Evolutionary conservation across 2,888 invertebrate species (phyloP).

Genomic region (Synergus itoensis): DNA sequence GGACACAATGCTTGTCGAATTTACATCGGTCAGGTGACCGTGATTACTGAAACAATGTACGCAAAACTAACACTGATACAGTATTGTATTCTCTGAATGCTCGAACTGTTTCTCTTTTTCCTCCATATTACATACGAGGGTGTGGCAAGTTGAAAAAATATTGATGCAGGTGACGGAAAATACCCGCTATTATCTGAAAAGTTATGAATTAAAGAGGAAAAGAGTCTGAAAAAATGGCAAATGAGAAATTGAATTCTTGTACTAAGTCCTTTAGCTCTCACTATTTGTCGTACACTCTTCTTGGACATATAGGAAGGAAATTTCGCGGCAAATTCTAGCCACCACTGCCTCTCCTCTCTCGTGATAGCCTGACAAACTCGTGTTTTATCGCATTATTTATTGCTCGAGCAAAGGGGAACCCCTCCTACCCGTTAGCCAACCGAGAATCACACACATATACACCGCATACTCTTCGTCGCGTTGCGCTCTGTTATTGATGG

Average conservation of each 20-base stretch:
- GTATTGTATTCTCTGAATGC: not conserved
- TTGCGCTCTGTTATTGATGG: conserved; percentile 74
- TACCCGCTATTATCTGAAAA: too few relatives aligned
- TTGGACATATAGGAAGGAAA: conserved; percentile 15
- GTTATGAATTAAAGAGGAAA: too few relatives aligned
- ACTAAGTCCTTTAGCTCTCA: not conserved
- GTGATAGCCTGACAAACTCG: conserved; percentile 76
- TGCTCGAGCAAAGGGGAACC: conserved; percentile 67
- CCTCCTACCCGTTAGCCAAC: conserved; percentile 54
- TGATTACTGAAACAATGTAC: not conserved
- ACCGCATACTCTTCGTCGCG: conserved; percentile 55
- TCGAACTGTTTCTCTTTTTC: not conserved
- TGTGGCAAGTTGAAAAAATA: too few relatives aligned
- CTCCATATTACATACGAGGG: too few relatives aligned
- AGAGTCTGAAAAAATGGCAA: not conserved
- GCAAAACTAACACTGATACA: not conserved
- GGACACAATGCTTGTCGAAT: conserved; percentile 5
- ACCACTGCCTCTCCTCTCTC: conserved; percentile 63
- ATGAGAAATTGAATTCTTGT: not conserved
- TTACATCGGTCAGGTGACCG: not conserved
- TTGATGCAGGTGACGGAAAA: too few relatives aligned
- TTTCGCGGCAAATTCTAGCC: conserved; percentile 25
- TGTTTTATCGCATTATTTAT: conserved; percentile 78
- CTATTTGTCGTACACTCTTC: not conserved
- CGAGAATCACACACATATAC: conserved; percentile 61